A percentile compares a stretch with the other conserved stretches of the same genome.
Conservation (phyloP, 2,113 vertebrate genomes). For the Cranoglanis bouderius region DNA sequence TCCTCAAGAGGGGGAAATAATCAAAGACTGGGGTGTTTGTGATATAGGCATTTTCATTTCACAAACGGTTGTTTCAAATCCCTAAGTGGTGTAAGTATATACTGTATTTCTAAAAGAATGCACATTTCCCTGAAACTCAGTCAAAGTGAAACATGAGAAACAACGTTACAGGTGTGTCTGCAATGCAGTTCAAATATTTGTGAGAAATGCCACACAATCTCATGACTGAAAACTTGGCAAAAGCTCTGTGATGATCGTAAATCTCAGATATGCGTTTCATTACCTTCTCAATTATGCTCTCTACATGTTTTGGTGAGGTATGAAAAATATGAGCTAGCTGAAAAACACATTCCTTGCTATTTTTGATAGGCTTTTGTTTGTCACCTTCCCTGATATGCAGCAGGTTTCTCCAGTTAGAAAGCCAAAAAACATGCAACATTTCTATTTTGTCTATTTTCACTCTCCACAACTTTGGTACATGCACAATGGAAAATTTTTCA, state of each 20-base stretch:
- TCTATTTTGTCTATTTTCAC: constrained; percentile 41
- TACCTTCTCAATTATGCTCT: constrained; percentile 40
- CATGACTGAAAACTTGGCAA: constrained; percentile 39
- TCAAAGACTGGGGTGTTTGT: background rate
- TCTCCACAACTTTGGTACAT: background rate
- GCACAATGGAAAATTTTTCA: constrained; percentile 14
- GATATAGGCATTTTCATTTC: constrained; percentile 1
- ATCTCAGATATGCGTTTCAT: constrained; percentile 46
- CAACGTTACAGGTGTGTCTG: constrained; percentile 48
- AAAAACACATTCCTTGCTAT: constrained; percentile 61
- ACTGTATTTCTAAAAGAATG: background rate
- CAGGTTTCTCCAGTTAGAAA: constrained; percentile 67
- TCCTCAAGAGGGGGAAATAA: constrained; percentile 68
- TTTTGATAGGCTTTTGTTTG: constrained; percentile 38
- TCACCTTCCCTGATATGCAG: constrained; percentile 51
- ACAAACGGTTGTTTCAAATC: background rate
- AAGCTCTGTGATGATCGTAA: constrained; percentile 34
- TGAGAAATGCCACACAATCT: constrained; percentile 41
- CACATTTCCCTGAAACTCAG: background rate
- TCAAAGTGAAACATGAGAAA: constrained; percentile 5
- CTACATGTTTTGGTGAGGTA: constrained; percentile 46
- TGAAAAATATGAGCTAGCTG: constrained; percentile 61
- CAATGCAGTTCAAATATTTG: constrained; percentile 29
- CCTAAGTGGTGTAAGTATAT: background rate
- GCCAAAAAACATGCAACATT: constrained; percentile 56